Base-by-base conservation (phyloP, 53 echinoderm and acorn worm species). In the Antedon mediterranea region DNA sequence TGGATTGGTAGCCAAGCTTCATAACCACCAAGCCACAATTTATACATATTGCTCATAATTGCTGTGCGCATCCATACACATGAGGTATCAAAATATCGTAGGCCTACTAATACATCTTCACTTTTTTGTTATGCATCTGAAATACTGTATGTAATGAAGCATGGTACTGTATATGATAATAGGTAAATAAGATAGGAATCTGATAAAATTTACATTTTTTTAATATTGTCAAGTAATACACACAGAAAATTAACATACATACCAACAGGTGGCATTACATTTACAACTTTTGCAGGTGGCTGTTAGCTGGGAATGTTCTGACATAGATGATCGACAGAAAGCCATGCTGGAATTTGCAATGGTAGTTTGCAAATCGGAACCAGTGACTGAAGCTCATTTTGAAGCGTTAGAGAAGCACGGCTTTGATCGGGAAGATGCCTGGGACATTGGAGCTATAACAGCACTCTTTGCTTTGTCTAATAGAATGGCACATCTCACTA, bases 401-500 rank as follows among this genome's bases (percentile, higher is more conserved):
- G 31, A 76, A 43, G 82, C 83, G 29, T 83, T 97, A 29, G 89
- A 87, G 74, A 81, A 80, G n/a, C 89, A 97, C 71, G 97, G 92
- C 31, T 78, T 94, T 72, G 97, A 97, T 44, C 86, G 84, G 7
- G 89, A 97, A 31, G 97, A 97, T 89, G 92, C 92, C n/a, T 92
- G 89, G 85, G 89, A 91, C 74, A 86, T 97, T 26, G 97, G 92
- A 8, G 88, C 86, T 26, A 93, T 97, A 20, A 85, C 92, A 11
- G 86, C 88, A 0, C 75, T 92, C 34, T 97, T 97, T 81, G 97
- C 97, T 15, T 42, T 97, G 86, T 97, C 97, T 32, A 97, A 97
- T 76, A 85, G 97, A 30, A 80, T 97, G 84, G 92, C 97, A 5
- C 88, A 92, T 76, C 82, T 97, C 5, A 82, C 88, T 0, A 84